Evolutionary conservation across 2,888 invertebrate genomes (phyloP), one percentile per base, ranked within the genome.

Genomic region (Mylabris sibirica): DNA sequence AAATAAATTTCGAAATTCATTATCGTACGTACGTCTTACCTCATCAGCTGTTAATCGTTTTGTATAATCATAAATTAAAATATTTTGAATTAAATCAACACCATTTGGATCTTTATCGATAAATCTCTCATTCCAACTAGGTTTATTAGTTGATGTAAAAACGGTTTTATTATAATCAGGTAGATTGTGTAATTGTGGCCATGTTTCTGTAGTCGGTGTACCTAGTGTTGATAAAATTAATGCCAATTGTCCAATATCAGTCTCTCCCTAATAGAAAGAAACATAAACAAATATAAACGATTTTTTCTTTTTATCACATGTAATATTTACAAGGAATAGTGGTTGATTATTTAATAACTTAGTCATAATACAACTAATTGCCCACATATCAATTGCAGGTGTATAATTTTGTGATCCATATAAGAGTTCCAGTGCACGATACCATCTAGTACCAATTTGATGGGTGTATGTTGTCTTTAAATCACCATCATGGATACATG

Each of bases 201-300:
- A 98, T 6, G 89, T 90, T 75, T 91, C 91, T 76, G 93, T 91
- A 2, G 91, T 93, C 0, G 98, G 98, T 0, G 96, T 95, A 3
- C 98, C 98, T 22, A 98, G 86, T 65, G 93, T 92, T 75, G 92
- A 90, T 60, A 98, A 87, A 1, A 98, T 98, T 79, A 97, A 93
- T 26, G 97, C 97, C 70, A 98, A 84, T 84, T 98, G 98, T 81
- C 98, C 98, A 75, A 98, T 98, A 83, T 98, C 98, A n/a, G 96
- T 97, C 84, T 98, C 97, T 11, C 98, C 98, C 93, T 30, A 96
- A 82, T 69, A 1, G 49, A 22, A n/a, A n/a, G n/a, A n/a, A n/a
- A n/a, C n/a, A n/a, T n/a, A n/a, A n/a, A n/a, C n/a, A n/a, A n/a
- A n/a, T n/a, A n/a, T n/a, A n/a, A n/a, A n/a, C n/a, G n/a, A n/a